Percentiles rank a stretch among this genome's conserved stretches.
Conservation (phyloP, 92 coral and sea anemone species). For the Zoanthus gigantus region DNA sequence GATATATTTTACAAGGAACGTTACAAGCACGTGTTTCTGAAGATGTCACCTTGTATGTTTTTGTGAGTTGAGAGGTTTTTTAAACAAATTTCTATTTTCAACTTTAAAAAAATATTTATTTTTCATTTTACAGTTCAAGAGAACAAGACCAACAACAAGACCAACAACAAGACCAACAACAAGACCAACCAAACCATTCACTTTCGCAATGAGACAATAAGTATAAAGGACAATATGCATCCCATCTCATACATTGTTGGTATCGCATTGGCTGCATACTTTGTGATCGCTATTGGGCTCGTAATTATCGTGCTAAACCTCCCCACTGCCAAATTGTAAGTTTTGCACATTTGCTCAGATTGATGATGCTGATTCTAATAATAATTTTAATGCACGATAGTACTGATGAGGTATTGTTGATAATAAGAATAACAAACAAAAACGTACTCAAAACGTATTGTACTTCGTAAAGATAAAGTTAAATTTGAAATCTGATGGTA, state of each 20-base stretch:
- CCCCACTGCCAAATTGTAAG: constrained; percentile 3
- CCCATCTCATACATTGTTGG: not conserved
- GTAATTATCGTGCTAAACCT: not conserved
- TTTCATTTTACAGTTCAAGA: constrained; percentile 2
- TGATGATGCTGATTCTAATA: not conserved
- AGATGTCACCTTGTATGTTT: too few relatives aligned
- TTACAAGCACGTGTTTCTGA: too few relatives aligned
- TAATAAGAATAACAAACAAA: not conserved
- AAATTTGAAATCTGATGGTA: too few relatives aligned
- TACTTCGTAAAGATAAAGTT: too few relatives aligned
- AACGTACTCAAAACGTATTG: too few relatives aligned
- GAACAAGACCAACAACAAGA: not conserved
- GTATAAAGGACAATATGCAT: not conserved
- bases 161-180: not conserved
- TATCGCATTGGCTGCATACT: not conserved
- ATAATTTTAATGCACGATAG: not conserved
- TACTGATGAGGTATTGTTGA: not conserved
- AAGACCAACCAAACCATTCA: not conserved
- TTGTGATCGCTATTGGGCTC: constrained; percentile 7
- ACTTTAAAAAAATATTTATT: not conserved
- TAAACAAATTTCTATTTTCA: not conserved
- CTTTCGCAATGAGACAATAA: not conserved
- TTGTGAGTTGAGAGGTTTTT: not conserved
- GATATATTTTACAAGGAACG: too few relatives aligned
- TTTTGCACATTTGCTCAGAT: too few relatives aligned